These are phyloP conservation scores for Pelodytes ibericus DNA, from an alignment of 2,797 vertebrate genomes.

Conservation along the genomic window DNA sequence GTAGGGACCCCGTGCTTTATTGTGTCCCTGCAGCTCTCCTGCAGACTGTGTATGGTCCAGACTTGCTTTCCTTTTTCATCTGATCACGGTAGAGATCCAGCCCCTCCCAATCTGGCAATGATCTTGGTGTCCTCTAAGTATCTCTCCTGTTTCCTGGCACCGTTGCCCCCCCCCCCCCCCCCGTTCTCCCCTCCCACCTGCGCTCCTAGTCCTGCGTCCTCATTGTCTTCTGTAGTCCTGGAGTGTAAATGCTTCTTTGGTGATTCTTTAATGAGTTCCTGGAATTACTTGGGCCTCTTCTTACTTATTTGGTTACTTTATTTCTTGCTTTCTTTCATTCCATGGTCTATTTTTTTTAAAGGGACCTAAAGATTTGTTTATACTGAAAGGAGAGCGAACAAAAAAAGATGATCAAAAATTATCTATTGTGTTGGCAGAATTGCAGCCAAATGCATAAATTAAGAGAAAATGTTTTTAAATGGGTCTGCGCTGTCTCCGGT, in stretches of 20 bases:
- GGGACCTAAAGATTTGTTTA: too few relatives aligned
- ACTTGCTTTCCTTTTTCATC: slow-evolving; percentile 27
- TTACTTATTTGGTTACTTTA: too few relatives aligned
- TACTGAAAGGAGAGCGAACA: too few relatives aligned
- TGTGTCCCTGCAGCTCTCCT: neutral
- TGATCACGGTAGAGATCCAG: slow-evolving; percentile 8
- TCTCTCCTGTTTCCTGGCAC: neutral
- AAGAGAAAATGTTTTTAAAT: too few relatives aligned
- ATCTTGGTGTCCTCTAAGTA: slow-evolving; percentile 9
- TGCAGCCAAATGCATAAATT: too few relatives aligned
- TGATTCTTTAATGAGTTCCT: neutral
- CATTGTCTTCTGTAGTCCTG: slow-evolving; percentile 28
- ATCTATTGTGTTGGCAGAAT: too few relatives aligned
- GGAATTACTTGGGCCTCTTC: neutral
- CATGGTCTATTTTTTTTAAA: too few relatives aligned
- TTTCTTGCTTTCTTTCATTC: too few relatives aligned
- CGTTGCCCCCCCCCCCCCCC: slow-evolving; percentile 22
- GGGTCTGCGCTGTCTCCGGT: too few relatives aligned
- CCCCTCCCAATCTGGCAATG: slow-evolving; percentile 10
- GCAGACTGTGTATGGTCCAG: slow-evolving; percentile 33
- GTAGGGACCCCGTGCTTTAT: neutral
- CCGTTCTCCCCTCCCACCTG: slow-evolving; percentile 31
- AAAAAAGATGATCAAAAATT: too few relatives aligned
- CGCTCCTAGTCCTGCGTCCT: neutral
- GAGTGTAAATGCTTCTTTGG: slow-evolving; percentile 6